Base-by-base conservation (phyloP, 2,888 invertebrate species). In the Eupithecia abbreviata region DNA sequence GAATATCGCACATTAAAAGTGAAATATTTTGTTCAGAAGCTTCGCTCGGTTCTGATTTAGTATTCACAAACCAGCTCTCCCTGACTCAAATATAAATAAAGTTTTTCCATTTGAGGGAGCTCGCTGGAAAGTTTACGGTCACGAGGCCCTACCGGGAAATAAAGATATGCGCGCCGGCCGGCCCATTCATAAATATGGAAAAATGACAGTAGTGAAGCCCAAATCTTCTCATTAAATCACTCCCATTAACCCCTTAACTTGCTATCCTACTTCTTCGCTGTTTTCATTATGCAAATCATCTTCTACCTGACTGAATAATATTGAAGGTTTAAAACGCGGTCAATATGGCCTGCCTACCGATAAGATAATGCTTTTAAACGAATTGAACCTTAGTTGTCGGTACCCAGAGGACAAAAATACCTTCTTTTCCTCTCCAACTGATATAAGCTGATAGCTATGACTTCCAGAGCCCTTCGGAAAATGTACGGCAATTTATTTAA, bases 31-130 rank as follows among this genome's bases (percentile, higher is more conserved):
- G 81, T 82, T 82, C 82, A 75, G 78, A 72, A 80, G 78, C 78
- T 81, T 78, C 81, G 80, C 82, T 83, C 84, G 85, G 87, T 87
- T 74, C 89, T 89, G 90, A 92, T 93, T 92, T 90, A 86, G 91
- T 91, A 93, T 93, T 93, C 93, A 90, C 89, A 89, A 90, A 90
- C 89, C 90, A 84, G 85, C 88, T 88, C 87, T 85, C 66, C 87
- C 87, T 86, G 90, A 92, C 90, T 92, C 91, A 92, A 91, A 92
- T 91, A 92, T 91, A 92, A 92, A 92, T 92, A 93, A 93, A 93
- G 91, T 93, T 93, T 93, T 93, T 92, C 91, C 91, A 91, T 92
- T 90, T 89, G 87, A 87, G 88, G 86, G 88, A 90, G 90, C 90
- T 92, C n/a, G 55, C 84, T 80, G 82, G 83, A 86, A 92, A 92